Evolutionary conservation across 2,888 invertebrate genomes (phyloP).

Genomic region (Trichopoda pennipes): DNA sequence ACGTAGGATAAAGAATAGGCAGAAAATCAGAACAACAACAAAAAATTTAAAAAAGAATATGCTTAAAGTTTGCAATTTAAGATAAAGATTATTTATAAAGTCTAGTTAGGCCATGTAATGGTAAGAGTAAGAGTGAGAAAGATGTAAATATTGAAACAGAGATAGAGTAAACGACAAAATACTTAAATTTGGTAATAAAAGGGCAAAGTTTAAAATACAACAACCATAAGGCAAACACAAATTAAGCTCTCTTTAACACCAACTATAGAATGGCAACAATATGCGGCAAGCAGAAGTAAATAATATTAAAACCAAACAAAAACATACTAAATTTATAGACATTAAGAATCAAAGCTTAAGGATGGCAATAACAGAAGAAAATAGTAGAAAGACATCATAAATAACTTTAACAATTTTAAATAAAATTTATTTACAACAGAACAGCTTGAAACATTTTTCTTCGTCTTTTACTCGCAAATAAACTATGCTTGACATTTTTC

Average conservation of each 20-base stretch:
- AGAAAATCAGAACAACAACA: neutral
- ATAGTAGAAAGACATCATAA: slow-evolving; percentile 15
- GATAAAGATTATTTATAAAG: neutral
- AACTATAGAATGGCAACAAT: slow-evolving; percentile 14
- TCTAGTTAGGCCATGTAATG: neutral
- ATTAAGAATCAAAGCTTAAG: slow-evolving; percentile 2
- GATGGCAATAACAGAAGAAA: neutral
- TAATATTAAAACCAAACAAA: neutral
- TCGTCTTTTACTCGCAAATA: too few relatives aligned
- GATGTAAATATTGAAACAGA: neutral
- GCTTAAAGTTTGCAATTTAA: slow-evolving; percentile 1
- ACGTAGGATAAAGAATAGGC: neutral
- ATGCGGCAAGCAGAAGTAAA: slow-evolving; percentile 11
- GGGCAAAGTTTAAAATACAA: slow-evolving; percentile 32
- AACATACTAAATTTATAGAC: neutral
- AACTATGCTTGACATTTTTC: too few relatives aligned
- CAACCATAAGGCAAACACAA: slow-evolving; percentile 12
- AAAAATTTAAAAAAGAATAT: neutral
- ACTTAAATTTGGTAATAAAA: slow-evolving; percentile 14
- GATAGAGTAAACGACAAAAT: neutral
- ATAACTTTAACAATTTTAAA: slow-evolving; percentile 14
- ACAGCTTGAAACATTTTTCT: neutral
- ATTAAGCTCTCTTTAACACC: slow-evolving; percentile 19
- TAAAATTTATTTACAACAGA: slow-evolving; percentile 7
- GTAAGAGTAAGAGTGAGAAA: neutral